Evolutionary conservation across 1,140 invertebrate genomes (phyloP), one percentile per base, ranked within the genome.

Genomic region (Mya arenaria): DNA sequence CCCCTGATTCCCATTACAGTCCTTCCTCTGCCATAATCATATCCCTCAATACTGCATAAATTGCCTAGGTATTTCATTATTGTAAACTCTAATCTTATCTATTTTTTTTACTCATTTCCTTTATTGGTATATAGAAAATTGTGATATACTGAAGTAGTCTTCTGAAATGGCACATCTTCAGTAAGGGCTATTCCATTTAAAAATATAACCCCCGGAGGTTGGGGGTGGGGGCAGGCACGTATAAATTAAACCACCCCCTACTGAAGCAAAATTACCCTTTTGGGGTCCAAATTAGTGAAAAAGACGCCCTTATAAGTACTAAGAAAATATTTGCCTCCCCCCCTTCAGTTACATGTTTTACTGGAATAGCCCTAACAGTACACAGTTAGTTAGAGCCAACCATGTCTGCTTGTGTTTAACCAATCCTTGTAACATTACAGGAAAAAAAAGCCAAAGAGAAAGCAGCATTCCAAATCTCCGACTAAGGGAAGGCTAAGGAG

Each of bases 391-490:
- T n/a, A 52, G 19, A n/a, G 48, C 25, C 25, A 17, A 52, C 48
- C 2, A 52, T 52, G 10, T 1, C 25, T n/a, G 48, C 48, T n/a
- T 65, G 2, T 32, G 36, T 41, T 15, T 15, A 37, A 30, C 63
- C 13, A 60, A 15, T 55, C 62, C 8, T 71, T 83, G 60, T 32
- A 25, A 25, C 34, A 17, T 83, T 84, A 0, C 62, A 86, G 86
- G 17, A 85, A 86, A 41, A 87, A 86, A 63, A 85, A 85, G 44
- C 73, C 84, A 75, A 86, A 87, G 66, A 86, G 82, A 63, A 85
- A 84, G 25, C 75, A 86, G 34, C 63, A 79, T 60, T 79, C 77
- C 2, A 69, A 52, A 34, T 80, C 77, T 23, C 63, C 77, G 32
- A 52, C 28, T 2, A 80, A 80, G 41, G 36, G 32, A 23, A 80